Percentiles rank a stretch among this genome's conserved stretches.
These are phyloP conservation scores for Echinometra lucunter DNA, from an alignment of 53 echinoderm and acorn worm species.

Conservation along the genomic window DNA sequence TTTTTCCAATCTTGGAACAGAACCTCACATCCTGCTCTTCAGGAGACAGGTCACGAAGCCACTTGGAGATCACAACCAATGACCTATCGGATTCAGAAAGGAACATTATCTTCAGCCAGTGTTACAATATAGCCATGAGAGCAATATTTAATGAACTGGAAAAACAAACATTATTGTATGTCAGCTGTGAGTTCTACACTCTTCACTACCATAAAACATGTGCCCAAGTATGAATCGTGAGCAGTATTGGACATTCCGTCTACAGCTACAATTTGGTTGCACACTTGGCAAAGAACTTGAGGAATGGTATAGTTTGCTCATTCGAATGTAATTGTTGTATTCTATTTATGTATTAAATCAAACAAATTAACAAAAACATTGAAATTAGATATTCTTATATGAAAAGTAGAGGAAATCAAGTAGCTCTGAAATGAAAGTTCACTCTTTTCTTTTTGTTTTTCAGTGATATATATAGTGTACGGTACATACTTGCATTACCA, in stretches of 20 bases:
- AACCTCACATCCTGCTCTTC: slow-evolving; percentile 97
- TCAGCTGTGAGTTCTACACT: slow-evolving; percentile 31
- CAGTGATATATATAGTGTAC: background rate
- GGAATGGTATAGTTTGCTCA: background rate
- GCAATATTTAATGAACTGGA: slow-evolving; percentile 62
- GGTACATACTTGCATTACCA: no score
- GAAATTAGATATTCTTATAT: background rate
- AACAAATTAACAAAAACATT: background rate
- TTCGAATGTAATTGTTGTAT: slow-evolving; percentile 11
- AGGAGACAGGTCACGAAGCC: slow-evolving; percentile 80
- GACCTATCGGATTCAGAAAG: background rate
- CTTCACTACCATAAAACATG: background rate
- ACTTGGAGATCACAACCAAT: slow-evolving; percentile 66
- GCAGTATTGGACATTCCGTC: background rate
- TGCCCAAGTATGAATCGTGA: background rate
- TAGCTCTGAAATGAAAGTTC: background rate
- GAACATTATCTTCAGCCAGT: slow-evolving; percentile 57
- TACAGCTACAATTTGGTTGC: background rate
- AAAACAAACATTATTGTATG: slow-evolving; percentile 14
- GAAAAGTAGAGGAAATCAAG: background rate
- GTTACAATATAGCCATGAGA: slow-evolving; percentile 43
- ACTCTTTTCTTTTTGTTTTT: background rate
- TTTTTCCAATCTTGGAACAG: slow-evolving; percentile 73
- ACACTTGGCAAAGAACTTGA: background rate
- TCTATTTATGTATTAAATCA: slow-evolving; percentile 28